A percentile compares a stretch with the other conserved stretches of the same genome.
Conservation (phyloP, 30 jellyfish, hydroid and myxozoan genomes). For the Phacellophora camtschatica region DNA sequence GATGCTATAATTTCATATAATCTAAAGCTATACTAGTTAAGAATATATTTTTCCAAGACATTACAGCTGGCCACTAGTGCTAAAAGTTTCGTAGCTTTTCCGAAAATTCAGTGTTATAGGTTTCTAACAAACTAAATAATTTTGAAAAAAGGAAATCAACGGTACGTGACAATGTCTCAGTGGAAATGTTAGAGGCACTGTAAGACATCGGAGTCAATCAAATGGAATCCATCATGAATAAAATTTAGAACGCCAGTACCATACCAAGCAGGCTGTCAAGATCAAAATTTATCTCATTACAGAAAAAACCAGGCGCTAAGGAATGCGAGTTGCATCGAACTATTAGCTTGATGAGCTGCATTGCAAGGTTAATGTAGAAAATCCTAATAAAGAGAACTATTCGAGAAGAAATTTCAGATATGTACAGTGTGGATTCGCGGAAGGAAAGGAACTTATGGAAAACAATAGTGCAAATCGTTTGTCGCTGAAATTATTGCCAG, state of each 20-base stretch:
- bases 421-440: constrained; percentile 20
- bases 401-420: constrained; percentile 24
- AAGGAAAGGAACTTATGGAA: constrained; percentile 39
- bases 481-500: too few species aligned
- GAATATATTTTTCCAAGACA: too few species aligned
- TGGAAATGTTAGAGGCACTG: constrained; percentile 1
- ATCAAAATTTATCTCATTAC: neutral
- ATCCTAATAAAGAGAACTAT: neutral
- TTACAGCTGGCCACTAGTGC: too few species aligned
- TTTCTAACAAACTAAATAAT: too few species aligned
- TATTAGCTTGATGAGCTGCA: neutral
- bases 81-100: too few species aligned
- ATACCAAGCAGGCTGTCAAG: constrained; percentile 1
- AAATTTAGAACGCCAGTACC: neutral
- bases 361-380: neutral
- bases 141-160: neutral
- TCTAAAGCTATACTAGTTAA: too few species aligned
- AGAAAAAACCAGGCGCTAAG: neutral
- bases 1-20: too few species aligned
- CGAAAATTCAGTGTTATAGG: too few species aligned
- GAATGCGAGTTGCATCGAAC: neutral
- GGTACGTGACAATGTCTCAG: neutral
- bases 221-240: neutral
- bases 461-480: too few species aligned
- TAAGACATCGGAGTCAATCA: neutral